Conservation (phyloP, 1,140 invertebrate genomes). For the Cataglyphis hispanica region DNA sequence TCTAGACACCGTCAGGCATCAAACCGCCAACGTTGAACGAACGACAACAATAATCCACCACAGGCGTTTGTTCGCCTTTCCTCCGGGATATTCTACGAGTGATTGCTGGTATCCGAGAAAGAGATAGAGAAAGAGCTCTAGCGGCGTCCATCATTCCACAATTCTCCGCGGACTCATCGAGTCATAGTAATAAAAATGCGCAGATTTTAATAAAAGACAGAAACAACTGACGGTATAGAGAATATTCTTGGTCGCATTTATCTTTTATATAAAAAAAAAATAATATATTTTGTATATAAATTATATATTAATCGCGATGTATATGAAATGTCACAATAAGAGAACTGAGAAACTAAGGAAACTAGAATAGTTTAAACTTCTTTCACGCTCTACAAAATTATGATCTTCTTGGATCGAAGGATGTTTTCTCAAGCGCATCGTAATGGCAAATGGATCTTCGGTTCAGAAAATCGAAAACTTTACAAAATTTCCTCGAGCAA, state of each 20-base stretch:
- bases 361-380: background rate
- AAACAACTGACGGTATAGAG: background rate
- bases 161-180: slow-evolving; percentile 9
- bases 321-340: background rate
- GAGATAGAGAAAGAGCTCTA: background rate
- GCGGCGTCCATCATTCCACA: background rate
- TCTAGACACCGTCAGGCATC: slow-evolving; percentile 50
- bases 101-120: slow-evolving; percentile 40
- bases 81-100: slow-evolving; percentile 29
- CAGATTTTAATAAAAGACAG: background rate
- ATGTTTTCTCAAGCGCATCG: slow-evolving; percentile 7
- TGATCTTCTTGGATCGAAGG: background rate
- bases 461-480: slow-evolving; percentile 5
- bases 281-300: background rate
- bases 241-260: background rate
- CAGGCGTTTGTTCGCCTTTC: background rate
- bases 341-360: background rate
- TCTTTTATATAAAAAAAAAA: background rate
- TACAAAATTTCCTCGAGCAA: background rate
- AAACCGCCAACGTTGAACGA: slow-evolving; percentile 48
- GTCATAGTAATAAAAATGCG: background rate
- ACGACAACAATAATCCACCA: slow-evolving; percentile 55
- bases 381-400: background rate
- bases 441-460: background rate
- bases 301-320: background rate